phyloP scores from a whole-genome alignment of 2,113 vertebrate genomes.

The Chauna torquata region DNA sequence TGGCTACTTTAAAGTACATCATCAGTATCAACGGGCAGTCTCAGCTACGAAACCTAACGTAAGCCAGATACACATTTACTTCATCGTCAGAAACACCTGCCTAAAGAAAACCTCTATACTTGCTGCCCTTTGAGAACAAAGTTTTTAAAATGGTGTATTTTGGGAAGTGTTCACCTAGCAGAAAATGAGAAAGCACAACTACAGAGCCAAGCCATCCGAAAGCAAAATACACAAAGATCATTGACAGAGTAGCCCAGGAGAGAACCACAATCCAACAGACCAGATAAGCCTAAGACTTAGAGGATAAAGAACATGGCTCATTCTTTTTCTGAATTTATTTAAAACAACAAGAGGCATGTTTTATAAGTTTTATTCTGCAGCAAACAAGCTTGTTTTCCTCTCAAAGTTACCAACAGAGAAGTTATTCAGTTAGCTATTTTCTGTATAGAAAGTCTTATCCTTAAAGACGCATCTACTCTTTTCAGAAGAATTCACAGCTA shows the following conservation, averaged over 20 bases:
- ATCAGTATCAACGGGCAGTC: neutral
- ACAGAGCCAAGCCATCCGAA: neutral
- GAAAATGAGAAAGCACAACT: neutral
- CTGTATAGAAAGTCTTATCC: neutral
- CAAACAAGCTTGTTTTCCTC: neutral
- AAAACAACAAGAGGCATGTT: fast-evolving
- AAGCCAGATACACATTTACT: neutral
- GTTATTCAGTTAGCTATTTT: neutral
- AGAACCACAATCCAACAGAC: neutral
- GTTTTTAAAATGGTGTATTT: neutral
- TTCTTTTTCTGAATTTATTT: neutral
- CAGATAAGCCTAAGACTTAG: neutral
- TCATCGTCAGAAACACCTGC: neutral
- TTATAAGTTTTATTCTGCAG: neutral
- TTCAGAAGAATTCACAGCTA: neutral
- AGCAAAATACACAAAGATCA: neutral
- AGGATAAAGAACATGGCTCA: neutral
- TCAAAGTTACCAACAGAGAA: neutral
- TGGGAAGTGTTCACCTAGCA: fast-evolving
- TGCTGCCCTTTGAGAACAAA: neutral
- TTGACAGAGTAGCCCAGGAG: neutral
- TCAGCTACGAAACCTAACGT: neutral
- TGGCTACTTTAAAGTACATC: neutral
- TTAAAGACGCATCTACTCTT: neutral
- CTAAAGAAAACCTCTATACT: neutral